Base-by-base conservation (phyloP, 2,888 invertebrate genomes). In the Drosophila nigricruria region DNA sequence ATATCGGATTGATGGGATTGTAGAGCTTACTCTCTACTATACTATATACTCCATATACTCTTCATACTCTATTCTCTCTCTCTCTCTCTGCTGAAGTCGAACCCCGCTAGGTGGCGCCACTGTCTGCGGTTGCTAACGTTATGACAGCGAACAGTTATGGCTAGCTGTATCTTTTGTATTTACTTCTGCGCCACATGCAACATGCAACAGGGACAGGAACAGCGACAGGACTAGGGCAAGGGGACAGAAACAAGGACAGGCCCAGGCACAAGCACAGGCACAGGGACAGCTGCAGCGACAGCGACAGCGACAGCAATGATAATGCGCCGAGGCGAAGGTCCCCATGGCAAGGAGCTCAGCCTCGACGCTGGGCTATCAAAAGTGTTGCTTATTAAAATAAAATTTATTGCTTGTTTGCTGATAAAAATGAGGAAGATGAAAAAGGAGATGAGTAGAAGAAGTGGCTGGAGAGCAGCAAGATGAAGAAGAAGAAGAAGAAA, bases 341-440 rank as follows among this genome's bases (percentile, higher is more conserved):
- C 53, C 36, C 38, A 50, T 9, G 43, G 52, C 53, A 67, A 47
- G 42, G 32, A 60, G 40, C 47, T 25, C 32, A 30, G 53, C 42
- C 59, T 49, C 60, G 53, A 16, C 47, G 62, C 23, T 40, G 47
- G 59, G 83, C 81, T 87, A 89, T 89, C 86, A 89, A 88, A 84
- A 85, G 85, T 88, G 90, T 82, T 88, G 87, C 86, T 89, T 87
- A 87, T 89, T 87, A 88, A 87, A 87, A 87, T 89, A 79, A 88
- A 87, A 87, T 89, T 88, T 87, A 88, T 87, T 82, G 86, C 86
- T 87, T 87, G 88, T 87, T 89, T 88, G 81, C 81, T 77, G 82
- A 87, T 87, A 89, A 89, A 84, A 86, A 85, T 79, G 79, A 87
- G 84, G 76, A 78, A 52, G 50, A 52, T 32, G 50, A 83, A 79